These are phyloP conservation scores for Pocillopora meandrina DNA, from an alignment of 92 coral and sea anemone species.

Conservation along the genomic window DNA sequence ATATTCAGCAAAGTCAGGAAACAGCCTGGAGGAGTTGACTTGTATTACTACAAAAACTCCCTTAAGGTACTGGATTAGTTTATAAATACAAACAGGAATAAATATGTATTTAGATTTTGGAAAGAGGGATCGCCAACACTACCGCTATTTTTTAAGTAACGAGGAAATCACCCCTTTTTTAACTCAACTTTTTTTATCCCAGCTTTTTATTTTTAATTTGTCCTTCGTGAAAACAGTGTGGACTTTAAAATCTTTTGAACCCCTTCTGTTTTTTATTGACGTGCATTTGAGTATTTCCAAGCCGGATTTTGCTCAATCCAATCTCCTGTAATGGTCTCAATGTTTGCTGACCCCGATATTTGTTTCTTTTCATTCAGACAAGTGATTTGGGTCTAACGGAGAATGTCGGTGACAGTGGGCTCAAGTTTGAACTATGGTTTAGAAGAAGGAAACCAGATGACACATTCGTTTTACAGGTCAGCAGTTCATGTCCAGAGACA, in stretches of 20 bases:
- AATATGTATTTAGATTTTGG: too few species aligned
- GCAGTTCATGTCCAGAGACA: not conserved
- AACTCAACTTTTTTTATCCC: too few species aligned
- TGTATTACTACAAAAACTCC: conserved; percentile 90
- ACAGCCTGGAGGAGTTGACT: conserved; percentile 94
- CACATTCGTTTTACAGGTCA: conserved; percentile 89
- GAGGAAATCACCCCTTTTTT: too few species aligned
- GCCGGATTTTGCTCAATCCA: not conserved
- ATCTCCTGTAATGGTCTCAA: not conserved
- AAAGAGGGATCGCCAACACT: too few species aligned
- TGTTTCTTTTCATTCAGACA: conserved; percentile 61
- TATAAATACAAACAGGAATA: too few species aligned
- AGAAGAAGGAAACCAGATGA: conserved; percentile 83
- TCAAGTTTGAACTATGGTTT: conserved; percentile 96
- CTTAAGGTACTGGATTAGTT: conserved; percentile 70
- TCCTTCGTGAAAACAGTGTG: too few species aligned
- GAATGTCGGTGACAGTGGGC: conserved; percentile 92
- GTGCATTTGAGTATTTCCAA: not conserved
- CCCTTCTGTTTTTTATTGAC: too few species aligned
- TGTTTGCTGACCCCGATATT: not conserved
- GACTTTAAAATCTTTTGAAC: too few species aligned
- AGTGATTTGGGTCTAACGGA: conserved; percentile 96
- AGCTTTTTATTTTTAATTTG: too few species aligned
- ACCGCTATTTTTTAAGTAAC: too few species aligned
- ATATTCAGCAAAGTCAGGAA: conserved; percentile 91